These are phyloP conservation scores for Astatotilapia flaviijosephi DNA, from an alignment of 2,113 vertebrate genomes.

Conservation along the genomic window DNA sequence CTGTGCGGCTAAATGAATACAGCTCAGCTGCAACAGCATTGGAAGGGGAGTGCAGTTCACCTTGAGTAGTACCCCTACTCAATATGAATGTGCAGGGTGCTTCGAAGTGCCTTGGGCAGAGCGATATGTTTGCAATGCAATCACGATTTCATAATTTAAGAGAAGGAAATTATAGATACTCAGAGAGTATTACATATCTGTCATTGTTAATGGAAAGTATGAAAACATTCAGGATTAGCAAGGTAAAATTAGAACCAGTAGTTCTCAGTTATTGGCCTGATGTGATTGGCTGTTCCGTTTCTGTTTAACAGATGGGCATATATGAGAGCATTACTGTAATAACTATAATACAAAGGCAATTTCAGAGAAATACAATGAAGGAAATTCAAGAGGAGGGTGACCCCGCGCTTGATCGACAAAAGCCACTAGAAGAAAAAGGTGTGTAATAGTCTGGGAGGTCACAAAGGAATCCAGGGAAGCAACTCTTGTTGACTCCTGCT, in stretches of 20 bases:
- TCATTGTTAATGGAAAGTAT: not conserved
- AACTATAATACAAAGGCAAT: not conserved
- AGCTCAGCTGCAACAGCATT: not conserved
- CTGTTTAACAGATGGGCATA: not conserved
- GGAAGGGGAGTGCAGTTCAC: not conserved
- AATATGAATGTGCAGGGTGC: not conserved
- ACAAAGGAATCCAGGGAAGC: not conserved
- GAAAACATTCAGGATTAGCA: not conserved
- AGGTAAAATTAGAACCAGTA: not conserved
- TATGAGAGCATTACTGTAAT: not conserved
- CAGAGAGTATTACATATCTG: not conserved
- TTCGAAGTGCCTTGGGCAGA: not conserved
- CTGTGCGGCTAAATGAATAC: conserved; percentile 16
- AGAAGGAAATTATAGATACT: not conserved
- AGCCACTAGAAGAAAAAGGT: not conserved
- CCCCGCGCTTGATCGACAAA: not conserved
- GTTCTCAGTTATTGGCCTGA: not conserved
- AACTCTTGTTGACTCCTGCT: not conserved
- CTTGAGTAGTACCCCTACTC: not conserved
- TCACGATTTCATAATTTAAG: not conserved
- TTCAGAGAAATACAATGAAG: not conserved
- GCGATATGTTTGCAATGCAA: not conserved
- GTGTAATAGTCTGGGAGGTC: not conserved
- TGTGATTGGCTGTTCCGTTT: not conserved
- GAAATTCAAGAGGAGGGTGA: not conserved